These are phyloP conservation scores for Parthenolecanium corni DNA, from an alignment of 2,888 invertebrate species.

Conservation along the genomic window DNA sequence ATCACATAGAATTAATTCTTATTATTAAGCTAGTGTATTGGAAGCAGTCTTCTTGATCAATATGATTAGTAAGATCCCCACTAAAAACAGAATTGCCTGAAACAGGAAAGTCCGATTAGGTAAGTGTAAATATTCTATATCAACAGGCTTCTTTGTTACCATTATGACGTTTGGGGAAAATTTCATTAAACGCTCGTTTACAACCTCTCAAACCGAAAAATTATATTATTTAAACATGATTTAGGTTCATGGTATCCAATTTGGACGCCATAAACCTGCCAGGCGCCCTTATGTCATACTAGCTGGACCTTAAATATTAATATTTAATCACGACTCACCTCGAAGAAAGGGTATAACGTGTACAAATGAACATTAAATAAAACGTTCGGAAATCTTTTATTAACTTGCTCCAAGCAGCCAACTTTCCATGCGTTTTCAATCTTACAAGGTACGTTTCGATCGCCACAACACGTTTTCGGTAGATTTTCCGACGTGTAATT, in stretches of 20 bases:
- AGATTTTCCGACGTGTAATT: background rate
- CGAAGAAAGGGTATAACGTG: background rate
- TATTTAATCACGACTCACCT: background rate
- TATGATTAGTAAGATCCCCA: slow-evolving; percentile 6
- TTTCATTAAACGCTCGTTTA: no score
- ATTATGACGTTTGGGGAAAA: no score
- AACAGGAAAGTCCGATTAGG: no score
- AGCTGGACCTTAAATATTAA: background rate
- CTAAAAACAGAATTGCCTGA: slow-evolving; percentile 3
- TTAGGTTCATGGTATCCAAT: no score
- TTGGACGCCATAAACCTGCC: no score
- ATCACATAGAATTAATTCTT: no score
- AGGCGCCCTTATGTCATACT: no score
- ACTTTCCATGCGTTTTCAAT: background rate
- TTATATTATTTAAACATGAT: no score
- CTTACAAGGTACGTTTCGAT: background rate
- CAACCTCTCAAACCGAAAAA: no score
- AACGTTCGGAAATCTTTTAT: background rate
- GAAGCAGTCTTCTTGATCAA: slow-evolving; percentile 7
- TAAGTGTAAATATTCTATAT: no score
- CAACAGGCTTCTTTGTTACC: no score
- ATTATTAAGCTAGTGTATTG: background rate
- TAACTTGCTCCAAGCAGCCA: background rate
- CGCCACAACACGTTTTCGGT: background rate
- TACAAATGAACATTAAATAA: background rate